phyloP scores from a whole-genome alignment of 2,797 vertebrate genomes.

The Pangasius macronema region DNA sequence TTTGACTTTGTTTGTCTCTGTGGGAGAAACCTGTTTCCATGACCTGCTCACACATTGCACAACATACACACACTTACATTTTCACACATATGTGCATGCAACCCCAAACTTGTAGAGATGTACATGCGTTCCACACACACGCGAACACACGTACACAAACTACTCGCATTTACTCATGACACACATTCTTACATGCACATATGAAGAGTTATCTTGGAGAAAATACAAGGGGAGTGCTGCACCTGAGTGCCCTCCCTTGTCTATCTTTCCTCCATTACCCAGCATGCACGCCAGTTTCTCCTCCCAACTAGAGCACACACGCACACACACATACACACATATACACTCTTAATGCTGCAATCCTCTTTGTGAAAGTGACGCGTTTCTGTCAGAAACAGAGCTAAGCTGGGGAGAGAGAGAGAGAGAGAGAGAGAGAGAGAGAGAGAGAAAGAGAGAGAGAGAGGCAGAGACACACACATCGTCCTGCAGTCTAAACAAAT shows the following conservation, averaged over 20 bases:
- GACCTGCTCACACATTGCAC: conserved; percentile 34
- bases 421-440: conserved; percentile 56
- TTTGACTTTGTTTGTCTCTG: conserved; percentile 56
- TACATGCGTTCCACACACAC: not conserved
- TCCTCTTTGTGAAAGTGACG: conserved; percentile 87
- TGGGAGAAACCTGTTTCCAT: conserved; percentile 50
- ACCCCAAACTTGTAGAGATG: not conserved
- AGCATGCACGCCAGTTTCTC: conserved; percentile 55
- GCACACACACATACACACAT: conserved; percentile 45
- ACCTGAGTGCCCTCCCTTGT: conserved; percentile 65
- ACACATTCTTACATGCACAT: conserved; percentile 23
- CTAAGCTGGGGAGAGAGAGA: conserved; percentile 73
- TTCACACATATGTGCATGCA: not conserved
- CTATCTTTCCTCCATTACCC: conserved; percentile 58
- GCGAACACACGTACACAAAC: not conserved
- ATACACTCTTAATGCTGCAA: conserved; percentile 79
- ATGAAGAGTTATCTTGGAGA: conserved; percentile 27
- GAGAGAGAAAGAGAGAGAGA: conserved; percentile 61
- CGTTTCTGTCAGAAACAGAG: conserved; percentile 82
- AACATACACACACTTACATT: conserved; percentile 1
- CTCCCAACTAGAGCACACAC: conserved; percentile 59
- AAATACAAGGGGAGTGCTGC: conserved; percentile 60
- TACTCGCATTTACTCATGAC: conserved; percentile 15
- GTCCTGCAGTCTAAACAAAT: conserved; percentile 35
- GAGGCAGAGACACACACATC: conserved; percentile 27